These are phyloP conservation scores for Ammodramus savannarum DNA, from an alignment of 2,113 vertebrate species.

Conservation along the genomic window DNA sequence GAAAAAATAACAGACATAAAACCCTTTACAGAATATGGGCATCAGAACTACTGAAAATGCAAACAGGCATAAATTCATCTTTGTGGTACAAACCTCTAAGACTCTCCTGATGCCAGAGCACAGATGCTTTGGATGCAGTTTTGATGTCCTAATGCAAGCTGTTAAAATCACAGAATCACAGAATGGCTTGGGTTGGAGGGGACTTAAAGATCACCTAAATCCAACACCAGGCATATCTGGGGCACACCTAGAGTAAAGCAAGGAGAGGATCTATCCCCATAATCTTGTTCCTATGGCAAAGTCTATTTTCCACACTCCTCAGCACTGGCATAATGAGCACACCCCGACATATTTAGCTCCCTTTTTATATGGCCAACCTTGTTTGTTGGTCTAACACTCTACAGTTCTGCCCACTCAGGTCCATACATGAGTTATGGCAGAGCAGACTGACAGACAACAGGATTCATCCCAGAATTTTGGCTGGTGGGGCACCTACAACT, in stretches of 20 bases:
- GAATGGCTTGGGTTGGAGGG: neutral
- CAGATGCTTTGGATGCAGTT: neutral
- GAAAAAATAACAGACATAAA: neutral
- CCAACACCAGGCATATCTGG: neutral
- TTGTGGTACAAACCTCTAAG: neutral
- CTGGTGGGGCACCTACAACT: neutral
- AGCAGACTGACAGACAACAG: neutral
- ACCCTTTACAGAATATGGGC: neutral
- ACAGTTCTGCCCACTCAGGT: neutral
- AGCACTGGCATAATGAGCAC: neutral
- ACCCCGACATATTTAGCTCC: neutral
- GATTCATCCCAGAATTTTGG: neutral
- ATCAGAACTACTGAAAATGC: neutral
- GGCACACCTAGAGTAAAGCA: neutral
- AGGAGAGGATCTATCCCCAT: neutral
- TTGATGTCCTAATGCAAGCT: neutral
- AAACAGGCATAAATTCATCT: neutral
- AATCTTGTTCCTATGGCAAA: neutral
- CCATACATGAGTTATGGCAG: neutral
- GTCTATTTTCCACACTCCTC: neutral
- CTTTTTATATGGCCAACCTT: rapidly evolving
- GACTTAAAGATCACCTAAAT: neutral
- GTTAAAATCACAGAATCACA: neutral
- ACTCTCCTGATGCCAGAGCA: neutral
- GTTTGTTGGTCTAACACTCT: neutral